Percentiles rank a stretch among this genome's conserved stretches.
phyloP scores from a whole-genome alignment of 2,888 invertebrate genomes.

The Reticulitermes lucifugus region DNA sequence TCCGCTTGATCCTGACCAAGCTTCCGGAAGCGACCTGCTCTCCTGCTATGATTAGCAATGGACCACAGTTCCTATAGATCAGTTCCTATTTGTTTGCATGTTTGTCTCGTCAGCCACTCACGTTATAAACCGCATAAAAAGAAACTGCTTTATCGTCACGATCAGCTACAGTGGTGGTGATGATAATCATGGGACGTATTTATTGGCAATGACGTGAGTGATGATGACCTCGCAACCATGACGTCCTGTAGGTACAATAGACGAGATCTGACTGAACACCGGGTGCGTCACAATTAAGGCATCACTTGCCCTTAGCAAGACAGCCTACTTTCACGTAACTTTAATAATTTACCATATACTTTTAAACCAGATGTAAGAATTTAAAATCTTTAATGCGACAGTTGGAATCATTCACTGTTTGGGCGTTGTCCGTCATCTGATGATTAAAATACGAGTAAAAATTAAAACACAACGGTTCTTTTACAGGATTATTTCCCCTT shows the following conservation, averaged over 20 bases:
- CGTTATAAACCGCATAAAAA: not conserved
- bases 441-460: too few species aligned
- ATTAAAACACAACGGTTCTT: too few species aligned
- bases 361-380: too few species aligned
- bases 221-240: conserved; percentile 12
- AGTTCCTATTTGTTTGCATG: not conserved
- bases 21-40: conserved; percentile 9
- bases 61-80: conserved; percentile 21
- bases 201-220: not conserved
- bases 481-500: too few species aligned
- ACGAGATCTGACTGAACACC: not conserved
- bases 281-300: not conserved
- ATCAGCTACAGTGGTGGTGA: not conserved
- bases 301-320: too few species aligned
- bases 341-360: too few species aligned
- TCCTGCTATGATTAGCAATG: conserved; percentile 12
- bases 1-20: conserved; percentile 1
- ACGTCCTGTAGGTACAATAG: not conserved
- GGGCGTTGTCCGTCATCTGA: too few species aligned
- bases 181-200: not conserved
- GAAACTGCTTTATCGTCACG: not conserved
- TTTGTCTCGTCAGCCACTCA: not conserved
- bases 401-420: too few species aligned
- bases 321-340: too few species aligned
- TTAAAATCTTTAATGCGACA: too few species aligned